phyloP scores from a whole-genome alignment of 2,888 invertebrate genomes.

The Leucoptera coffeella region DNA sequence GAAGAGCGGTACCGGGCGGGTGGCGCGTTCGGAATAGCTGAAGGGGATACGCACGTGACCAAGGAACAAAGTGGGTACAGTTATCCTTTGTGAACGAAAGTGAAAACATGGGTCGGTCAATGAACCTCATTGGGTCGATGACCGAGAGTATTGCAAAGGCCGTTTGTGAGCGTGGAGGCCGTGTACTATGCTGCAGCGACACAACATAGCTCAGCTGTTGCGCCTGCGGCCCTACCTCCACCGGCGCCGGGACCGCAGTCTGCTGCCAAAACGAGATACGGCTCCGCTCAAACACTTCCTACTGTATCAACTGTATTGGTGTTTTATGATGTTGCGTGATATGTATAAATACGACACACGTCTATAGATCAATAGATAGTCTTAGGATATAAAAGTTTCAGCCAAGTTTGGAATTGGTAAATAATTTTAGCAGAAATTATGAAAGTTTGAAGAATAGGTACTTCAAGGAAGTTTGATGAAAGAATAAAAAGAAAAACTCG shows the following conservation, averaged over 20 bases:
- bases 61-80: constrained; percentile 27
- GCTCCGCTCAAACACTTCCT: too few species aligned
- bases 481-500: too few species aligned
- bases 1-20: constrained; percentile 12
- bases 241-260: not conserved
- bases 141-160: constrained; percentile 52
- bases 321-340: too few species aligned
- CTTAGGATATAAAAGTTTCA: too few species aligned
- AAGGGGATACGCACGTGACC: constrained; percentile 24
- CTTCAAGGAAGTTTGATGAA: too few species aligned
- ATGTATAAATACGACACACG: too few species aligned
- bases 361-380: too few species aligned
- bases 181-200: constrained; percentile 11
- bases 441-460: too few species aligned
- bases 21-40: constrained; percentile 16
- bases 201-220: constrained; percentile 3
- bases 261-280: too few species aligned
- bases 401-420: too few species aligned
- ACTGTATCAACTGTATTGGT: too few species aligned
- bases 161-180: constrained; percentile 50
- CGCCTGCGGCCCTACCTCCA: constrained; percentile 1
- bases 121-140: constrained; percentile 40
- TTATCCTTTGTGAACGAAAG: constrained; percentile 53
- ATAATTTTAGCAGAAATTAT: too few species aligned
- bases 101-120: constrained; percentile 50